Conservation (phyloP, 1,140 invertebrate species). For the Trigoniulus corallinus region DNA sequence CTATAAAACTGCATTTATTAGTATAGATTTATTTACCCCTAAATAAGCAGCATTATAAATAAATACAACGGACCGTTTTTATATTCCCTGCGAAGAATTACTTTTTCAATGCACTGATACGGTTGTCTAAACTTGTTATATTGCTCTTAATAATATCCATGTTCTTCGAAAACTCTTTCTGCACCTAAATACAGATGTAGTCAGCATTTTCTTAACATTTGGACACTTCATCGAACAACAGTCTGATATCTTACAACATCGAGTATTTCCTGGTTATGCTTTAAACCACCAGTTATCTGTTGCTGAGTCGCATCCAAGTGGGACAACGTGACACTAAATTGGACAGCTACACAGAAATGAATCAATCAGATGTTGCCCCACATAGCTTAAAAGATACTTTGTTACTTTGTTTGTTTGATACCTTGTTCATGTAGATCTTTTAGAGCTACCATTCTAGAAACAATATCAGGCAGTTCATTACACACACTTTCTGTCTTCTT, state of each 20-base stretch:
- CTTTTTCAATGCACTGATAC: slow-evolving; percentile 39
- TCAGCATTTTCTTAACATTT: background rate
- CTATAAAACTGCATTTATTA: no score
- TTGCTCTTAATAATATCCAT: slow-evolving; percentile 52
- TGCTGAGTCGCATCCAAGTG: slow-evolving; percentile 65
- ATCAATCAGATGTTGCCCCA: background rate
- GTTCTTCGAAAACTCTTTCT: slow-evolving; percentile 57
- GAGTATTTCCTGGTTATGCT: slow-evolving; percentile 56
- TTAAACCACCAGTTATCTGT: slow-evolving; percentile 47
- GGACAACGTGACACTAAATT: slow-evolving; percentile 64
- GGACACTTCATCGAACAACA: background rate
- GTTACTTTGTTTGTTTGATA: no score
- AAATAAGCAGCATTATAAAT: no score
- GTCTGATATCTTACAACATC: slow-evolving; percentile 35
- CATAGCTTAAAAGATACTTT: background rate
- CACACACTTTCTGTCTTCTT: slow-evolving; percentile 65
- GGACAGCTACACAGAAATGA: slow-evolving; percentile 26
- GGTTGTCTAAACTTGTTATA: slow-evolving; percentile 50
- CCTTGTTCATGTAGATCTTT: slow-evolving; percentile 78
- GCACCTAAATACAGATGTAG: slow-evolving; percentile 25
- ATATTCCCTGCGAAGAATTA: no score
- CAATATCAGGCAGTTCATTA: slow-evolving; percentile 55
- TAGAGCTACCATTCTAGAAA: slow-evolving; percentile 63
- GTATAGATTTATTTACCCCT: no score
- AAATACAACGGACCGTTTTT: no score